phyloP scores from a whole-genome alignment of 1,140 invertebrate genomes.

The Drosophila murphyi region DNA sequence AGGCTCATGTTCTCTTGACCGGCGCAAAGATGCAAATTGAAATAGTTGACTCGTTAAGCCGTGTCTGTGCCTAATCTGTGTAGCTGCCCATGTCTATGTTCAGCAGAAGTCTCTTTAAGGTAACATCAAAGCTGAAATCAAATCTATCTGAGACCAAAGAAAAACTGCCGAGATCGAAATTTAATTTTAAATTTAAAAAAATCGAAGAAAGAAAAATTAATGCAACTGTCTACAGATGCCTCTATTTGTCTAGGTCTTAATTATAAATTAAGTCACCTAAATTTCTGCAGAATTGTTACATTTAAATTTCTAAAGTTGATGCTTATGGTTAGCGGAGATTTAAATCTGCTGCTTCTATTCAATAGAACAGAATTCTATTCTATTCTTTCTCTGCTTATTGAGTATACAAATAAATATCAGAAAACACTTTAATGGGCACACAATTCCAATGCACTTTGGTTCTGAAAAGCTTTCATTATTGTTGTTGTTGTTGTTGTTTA shows the following conservation, averaged over 20 bases:
- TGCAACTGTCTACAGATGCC: too few species aligned
- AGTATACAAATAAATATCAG: slow-evolving; percentile 25
- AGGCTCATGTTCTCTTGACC: slow-evolving; percentile 40
- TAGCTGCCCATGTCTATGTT: slow-evolving; percentile 13
- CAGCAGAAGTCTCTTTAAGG: neutral
- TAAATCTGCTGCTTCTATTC: too few species aligned
- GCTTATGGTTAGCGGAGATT: too few species aligned
- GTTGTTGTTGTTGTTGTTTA: slow-evolving; percentile 39
- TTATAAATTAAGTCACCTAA: too few species aligned
- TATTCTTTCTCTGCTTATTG: neutral
- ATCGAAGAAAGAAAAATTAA: too few species aligned
- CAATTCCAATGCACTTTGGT: slow-evolving; percentile 34
- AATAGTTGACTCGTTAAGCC: slow-evolving; percentile 42
- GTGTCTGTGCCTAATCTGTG: slow-evolving; percentile 46
- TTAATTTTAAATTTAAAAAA: too few species aligned
- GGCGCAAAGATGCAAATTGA: slow-evolving; percentile 53
- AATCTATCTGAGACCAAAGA: too few species aligned
- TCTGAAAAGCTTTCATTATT: slow-evolving; percentile 26
- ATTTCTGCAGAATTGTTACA: too few species aligned
- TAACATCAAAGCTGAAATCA: too few species aligned
- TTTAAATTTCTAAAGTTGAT: too few species aligned
- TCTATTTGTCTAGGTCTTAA: too few species aligned
- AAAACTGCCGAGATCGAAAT: too few species aligned
- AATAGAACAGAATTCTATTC: neutral
- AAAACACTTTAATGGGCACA: slow-evolving; percentile 19